phyloP scores from a whole-genome alignment of 2,113 vertebrate species.

The Nesoenas mayeri region DNA sequence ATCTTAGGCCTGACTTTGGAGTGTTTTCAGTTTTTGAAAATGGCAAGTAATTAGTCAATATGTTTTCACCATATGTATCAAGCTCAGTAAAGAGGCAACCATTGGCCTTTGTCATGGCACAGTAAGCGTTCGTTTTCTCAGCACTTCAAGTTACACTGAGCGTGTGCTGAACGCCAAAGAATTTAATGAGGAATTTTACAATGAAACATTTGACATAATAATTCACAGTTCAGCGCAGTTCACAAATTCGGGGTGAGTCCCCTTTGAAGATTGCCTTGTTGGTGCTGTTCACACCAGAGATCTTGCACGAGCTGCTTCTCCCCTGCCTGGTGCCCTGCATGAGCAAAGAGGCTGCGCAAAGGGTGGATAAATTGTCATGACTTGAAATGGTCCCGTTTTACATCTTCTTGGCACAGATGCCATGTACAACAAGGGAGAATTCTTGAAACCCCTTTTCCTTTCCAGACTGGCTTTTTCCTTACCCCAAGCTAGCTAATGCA shows the following conservation, averaged over 20 bases:
- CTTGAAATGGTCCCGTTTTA: background rate
- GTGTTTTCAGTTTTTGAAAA: conserved; percentile 70
- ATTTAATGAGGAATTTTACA: conserved; percentile 32
- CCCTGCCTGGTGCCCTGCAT: background rate
- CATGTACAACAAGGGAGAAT: background rate
- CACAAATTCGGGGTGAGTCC: background rate
- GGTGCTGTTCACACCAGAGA: background rate
- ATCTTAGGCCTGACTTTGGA: conserved; percentile 64
- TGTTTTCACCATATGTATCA: conserved; percentile 49
- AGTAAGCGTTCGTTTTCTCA: conserved; percentile 47
- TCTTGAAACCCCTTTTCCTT: background rate
- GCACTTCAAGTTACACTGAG: conserved; percentile 31
- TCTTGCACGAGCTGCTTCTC: background rate
- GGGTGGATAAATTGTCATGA: background rate
- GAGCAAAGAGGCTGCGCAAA: background rate
- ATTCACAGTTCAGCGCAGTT: background rate
- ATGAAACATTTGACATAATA: conserved; percentile 5
- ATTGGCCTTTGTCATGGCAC: conserved; percentile 56
- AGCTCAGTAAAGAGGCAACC: conserved; percentile 53
- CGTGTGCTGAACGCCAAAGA: conserved; percentile 39
- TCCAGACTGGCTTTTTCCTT: conserved; percentile 15
- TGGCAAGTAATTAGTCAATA: conserved; percentile 70
- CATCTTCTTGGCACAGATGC: conserved; percentile 27
- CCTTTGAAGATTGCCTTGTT: background rate
- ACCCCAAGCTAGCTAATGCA: conserved; percentile 2